A percentile compares a stretch with the other conserved stretches of the same genome.
phyloP scores from a whole-genome alignment of 2,888 invertebrate genomes.

The Parnassius smintheus region DNA sequence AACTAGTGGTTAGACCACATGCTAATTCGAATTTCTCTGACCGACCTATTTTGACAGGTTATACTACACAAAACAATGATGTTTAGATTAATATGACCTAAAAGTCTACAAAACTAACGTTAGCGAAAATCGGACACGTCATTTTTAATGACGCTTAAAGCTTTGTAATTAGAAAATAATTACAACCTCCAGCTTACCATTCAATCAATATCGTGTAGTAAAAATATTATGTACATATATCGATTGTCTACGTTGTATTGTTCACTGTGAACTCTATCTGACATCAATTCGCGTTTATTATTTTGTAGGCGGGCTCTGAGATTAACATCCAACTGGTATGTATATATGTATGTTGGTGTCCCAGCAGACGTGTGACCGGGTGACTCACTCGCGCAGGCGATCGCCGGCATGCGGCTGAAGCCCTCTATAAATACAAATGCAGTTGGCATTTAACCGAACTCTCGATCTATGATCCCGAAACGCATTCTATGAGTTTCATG shows the following conservation, averaged over 20 bases:
- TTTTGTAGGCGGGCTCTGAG: conserved; percentile 9
- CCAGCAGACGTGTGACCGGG: conserved; percentile 65
- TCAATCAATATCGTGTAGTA: conserved; percentile 2
- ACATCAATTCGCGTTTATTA: conserved; percentile 12
- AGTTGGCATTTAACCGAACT: conserved; percentile 74
- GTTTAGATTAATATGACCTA: conserved; percentile 51
- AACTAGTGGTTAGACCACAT: conserved; percentile 42
- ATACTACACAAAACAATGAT: conserved; percentile 43
- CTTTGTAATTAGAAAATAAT: conserved; percentile 23
- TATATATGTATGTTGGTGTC: conserved; percentile 50
- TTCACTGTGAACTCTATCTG: conserved; percentile 18
- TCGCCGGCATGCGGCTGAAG: conserved; percentile 47
- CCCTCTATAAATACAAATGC: conserved; percentile 69
- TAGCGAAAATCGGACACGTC: conserved; percentile 32
- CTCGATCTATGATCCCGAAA: conserved; percentile 67
- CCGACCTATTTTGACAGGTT: conserved; percentile 46
- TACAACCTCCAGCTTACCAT: conserved; percentile 19
- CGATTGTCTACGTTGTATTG: conserved; percentile 11
- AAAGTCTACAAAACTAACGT: conserved; percentile 50
- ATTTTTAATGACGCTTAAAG: conserved; percentile 34
- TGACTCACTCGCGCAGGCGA: conserved; percentile 56
- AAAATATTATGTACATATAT: neutral
- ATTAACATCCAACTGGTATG: conserved; percentile 14
- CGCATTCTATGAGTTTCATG: conserved; percentile 48
- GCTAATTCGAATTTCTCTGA: conserved; percentile 59